These are phyloP conservation scores for Daptonema setosum DNA, from an alignment of 2,888 invertebrate genomes.

Conservation along the genomic window DNA sequence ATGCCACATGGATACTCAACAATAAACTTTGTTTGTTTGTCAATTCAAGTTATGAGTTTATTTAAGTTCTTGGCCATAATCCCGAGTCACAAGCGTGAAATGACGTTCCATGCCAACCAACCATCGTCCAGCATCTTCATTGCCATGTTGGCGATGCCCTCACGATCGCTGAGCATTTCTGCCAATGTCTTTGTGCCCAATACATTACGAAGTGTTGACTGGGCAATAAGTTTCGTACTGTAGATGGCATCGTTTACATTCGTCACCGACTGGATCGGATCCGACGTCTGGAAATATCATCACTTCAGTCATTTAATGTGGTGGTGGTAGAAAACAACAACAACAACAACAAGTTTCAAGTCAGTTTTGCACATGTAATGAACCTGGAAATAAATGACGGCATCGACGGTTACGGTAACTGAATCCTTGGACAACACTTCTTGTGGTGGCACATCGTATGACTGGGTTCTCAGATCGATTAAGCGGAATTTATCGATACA, in stretches of 20 bases:
- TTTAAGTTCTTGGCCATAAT: no score
- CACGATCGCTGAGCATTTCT: constrained; percentile 9
- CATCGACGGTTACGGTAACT: constrained; percentile 28
- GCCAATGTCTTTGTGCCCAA: constrained; percentile 10
- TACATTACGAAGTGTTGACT: constrained; percentile 23
- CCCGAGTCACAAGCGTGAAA: no score
- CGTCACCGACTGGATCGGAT: constrained; percentile 20
- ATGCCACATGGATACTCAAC: no score
- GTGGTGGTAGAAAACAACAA: not conserved
- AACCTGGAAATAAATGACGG: constrained; percentile 7
- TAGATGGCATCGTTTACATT: constrained; percentile 32
- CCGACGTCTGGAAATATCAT: constrained; percentile 1
- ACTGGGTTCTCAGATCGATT: constrained; percentile 60
- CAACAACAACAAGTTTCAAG: not conserved
- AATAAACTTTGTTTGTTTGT: no score
- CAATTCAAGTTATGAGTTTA: no score
- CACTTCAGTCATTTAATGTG: not conserved
- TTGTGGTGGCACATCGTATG: constrained; percentile 86
- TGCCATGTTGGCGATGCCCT: constrained; percentile 5
- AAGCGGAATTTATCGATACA: constrained; percentile 66
- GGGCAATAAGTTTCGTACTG: constrained; percentile 47
- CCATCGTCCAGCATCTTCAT: not conserved
- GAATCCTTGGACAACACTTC: constrained; percentile 33
- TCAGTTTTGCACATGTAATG: not conserved
- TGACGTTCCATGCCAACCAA: not conserved